These are phyloP conservation scores for Beris morrisii DNA, from an alignment of 2,888 invertebrate genomes.

Conservation along the genomic window DNA sequence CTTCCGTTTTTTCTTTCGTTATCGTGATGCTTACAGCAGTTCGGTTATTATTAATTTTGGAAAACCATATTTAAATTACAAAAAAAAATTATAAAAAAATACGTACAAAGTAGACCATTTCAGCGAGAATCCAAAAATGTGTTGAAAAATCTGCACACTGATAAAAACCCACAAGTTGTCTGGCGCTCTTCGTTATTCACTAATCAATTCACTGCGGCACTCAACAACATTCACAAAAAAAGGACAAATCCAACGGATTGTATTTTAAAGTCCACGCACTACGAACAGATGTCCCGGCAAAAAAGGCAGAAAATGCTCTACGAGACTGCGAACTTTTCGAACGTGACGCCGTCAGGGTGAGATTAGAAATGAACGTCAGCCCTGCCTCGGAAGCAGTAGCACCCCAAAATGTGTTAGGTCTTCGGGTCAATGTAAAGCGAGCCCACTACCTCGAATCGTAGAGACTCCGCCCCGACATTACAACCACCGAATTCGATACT, in stretches of 20 bases:
- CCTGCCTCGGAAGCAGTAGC: constrained; percentile 18
- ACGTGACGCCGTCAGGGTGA: constrained; percentile 35
- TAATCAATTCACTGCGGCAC: constrained; percentile 30
- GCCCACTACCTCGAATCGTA: background rate
- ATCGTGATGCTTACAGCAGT: too few species aligned
- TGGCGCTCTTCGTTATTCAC: background rate
- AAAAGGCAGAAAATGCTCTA: constrained; percentile 18
- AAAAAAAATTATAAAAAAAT: constrained; percentile 11
- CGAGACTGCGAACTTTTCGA: constrained; percentile 26
- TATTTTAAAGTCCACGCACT: background rate
- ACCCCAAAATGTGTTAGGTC: constrained; percentile 29
- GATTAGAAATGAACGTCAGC: constrained; percentile 34
- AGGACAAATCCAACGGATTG: constrained; percentile 4
- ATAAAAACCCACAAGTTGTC: constrained; percentile 1
- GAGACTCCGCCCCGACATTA: constrained; percentile 28
- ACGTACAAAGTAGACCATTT: constrained; percentile 42
- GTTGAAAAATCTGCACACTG: constrained; percentile 34
- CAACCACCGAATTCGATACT: constrained; percentile 15
- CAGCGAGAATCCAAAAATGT: constrained; percentile 29
- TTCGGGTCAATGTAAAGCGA: constrained; percentile 6
- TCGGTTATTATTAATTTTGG: too few species aligned
- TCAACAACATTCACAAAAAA: constrained; percentile 16
- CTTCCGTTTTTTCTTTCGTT: background rate
- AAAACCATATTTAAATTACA: background rate
- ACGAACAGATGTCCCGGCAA: constrained; percentile 15